A percentile compares a stretch with the other conserved stretches of the same genome.
phyloP scores from a whole-genome alignment of 2,113 vertebrate genomes.

The Prochilodus magdalenae region DNA sequence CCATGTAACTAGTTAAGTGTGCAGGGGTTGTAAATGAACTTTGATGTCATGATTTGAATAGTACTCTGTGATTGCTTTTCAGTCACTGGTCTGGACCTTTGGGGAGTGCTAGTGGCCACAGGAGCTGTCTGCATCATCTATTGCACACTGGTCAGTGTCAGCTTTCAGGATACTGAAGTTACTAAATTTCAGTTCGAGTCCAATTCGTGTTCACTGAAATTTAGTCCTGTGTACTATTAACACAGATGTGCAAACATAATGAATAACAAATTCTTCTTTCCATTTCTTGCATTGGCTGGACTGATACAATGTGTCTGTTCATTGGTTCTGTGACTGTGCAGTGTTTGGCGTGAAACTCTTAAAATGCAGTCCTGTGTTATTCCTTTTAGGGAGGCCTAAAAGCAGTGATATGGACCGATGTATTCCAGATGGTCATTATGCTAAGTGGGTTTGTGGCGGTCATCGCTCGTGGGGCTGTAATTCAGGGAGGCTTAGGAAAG shows the following conservation, averaged over 20 bases:
- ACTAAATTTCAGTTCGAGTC: background rate
- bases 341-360: background rate
- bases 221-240: background rate
- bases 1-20: too few relatives aligned
- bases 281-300: background rate
- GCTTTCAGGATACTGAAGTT: background rate
- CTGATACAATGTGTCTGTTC: background rate
- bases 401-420: slow-evolving; percentile 84
- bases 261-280: background rate
- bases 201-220: background rate
- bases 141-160: slow-evolving; percentile 79
- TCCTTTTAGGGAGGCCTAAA: slow-evolving; percentile 78
- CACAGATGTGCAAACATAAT: background rate
- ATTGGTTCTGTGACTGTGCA: background rate
- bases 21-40: too few relatives aligned
- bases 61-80: slow-evolving; percentile 21
- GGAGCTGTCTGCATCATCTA: slow-evolving; percentile 81
- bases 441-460: slow-evolving; percentile 79
- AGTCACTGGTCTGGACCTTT: slow-evolving; percentile 82
- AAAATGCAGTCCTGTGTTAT: background rate
- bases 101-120: slow-evolving; percentile 82
- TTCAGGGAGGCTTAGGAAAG: slow-evolving; percentile 72
- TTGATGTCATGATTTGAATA: background rate
- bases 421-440: slow-evolving; percentile 83
- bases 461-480: slow-evolving; percentile 72